Percentiles rank a stretch among this genome's conserved stretches.
phyloP scores from a whole-genome alignment of 2,888 invertebrate genomes.

The Dendrolimus houi region DNA sequence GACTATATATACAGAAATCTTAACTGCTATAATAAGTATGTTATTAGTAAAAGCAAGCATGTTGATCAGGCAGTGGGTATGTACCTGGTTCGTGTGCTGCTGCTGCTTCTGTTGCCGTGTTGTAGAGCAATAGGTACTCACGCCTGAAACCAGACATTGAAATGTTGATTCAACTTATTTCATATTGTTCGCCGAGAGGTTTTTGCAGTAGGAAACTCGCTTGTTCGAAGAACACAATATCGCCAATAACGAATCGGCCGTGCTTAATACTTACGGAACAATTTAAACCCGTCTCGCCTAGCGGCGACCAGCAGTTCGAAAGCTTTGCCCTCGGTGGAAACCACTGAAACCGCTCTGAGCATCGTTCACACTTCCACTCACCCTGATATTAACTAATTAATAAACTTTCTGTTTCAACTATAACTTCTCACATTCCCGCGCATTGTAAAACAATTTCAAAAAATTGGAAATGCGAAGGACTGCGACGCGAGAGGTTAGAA shows the following conservation, averaged over 20 bases:
- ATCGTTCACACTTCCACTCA: constrained; percentile 20
- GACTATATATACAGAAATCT: too few species aligned
- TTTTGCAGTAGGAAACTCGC: too few species aligned
- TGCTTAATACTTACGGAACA: constrained; percentile 36
- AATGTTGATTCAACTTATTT: neutral
- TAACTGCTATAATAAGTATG: too few species aligned
- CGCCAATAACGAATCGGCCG: too few species aligned
- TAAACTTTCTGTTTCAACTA: neutral
- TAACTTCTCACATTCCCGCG: constrained; percentile 24
- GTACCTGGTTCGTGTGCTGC: neutral
- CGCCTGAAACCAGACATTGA: neutral
- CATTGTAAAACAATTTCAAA: constrained; percentile 21
- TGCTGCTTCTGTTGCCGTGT: neutral
- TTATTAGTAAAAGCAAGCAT: too few species aligned
- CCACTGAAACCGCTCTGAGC: constrained; percentile 45
- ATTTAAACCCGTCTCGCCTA: constrained; percentile 40
- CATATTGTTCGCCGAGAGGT: neutral
- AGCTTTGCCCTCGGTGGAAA: constrained; percentile 40
- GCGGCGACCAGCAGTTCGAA: constrained; percentile 29
- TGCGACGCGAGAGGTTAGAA: neutral
- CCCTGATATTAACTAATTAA: neutral
- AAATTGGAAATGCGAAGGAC: neutral
- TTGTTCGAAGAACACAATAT: too few species aligned
- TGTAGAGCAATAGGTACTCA: neutral
- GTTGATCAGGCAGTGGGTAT: neutral